These are phyloP conservation scores for Teleogryllus oceanicus DNA, from an alignment of 2,888 invertebrate genomes.

Conservation along the genomic window DNA sequence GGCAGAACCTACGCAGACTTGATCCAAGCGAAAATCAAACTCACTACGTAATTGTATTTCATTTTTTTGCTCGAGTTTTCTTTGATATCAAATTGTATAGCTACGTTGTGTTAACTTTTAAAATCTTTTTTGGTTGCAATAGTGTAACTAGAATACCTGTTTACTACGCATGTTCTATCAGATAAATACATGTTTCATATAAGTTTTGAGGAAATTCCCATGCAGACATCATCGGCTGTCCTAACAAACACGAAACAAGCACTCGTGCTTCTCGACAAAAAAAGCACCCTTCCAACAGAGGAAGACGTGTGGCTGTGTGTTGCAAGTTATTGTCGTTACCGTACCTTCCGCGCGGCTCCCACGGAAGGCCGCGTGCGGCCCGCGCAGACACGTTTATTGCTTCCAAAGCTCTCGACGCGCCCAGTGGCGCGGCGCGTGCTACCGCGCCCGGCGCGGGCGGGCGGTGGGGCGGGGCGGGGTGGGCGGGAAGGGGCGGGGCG, in stretches of 20 bases:
- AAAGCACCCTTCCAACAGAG: conserved; percentile 34
- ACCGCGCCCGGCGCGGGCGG: not conserved
- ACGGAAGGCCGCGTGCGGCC: not conserved
- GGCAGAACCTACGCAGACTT: not conserved
- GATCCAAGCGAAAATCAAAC: conserved; percentile 4
- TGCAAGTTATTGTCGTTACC: conserved; percentile 36
- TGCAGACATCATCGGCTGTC: conserved; percentile 8
- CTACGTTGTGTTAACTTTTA: not conserved
- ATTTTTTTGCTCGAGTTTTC: not conserved
- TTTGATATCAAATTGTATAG: conserved; percentile 6
- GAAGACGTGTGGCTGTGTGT: conserved; percentile 36
- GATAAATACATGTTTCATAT: not conserved
- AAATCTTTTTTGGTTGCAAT: not conserved
- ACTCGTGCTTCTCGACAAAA: conserved; percentile 22
- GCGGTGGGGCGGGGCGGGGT: not conserved
- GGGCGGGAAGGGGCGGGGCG: not conserved
- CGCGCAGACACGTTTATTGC: conserved; percentile 3
- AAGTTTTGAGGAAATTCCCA: not conserved
- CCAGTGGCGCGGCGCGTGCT: not conserved
- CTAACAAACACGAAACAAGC: conserved; percentile 22
- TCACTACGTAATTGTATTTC: not conserved
- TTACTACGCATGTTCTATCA: not conserved
- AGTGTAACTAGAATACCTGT: conserved; percentile 1
- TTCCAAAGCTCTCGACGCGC: not conserved
- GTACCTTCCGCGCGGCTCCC: not conserved